These are phyloP conservation scores for Turdus rufiventris DNA, from an alignment of 2,113 vertebrate species.

Conservation along the genomic window DNA sequence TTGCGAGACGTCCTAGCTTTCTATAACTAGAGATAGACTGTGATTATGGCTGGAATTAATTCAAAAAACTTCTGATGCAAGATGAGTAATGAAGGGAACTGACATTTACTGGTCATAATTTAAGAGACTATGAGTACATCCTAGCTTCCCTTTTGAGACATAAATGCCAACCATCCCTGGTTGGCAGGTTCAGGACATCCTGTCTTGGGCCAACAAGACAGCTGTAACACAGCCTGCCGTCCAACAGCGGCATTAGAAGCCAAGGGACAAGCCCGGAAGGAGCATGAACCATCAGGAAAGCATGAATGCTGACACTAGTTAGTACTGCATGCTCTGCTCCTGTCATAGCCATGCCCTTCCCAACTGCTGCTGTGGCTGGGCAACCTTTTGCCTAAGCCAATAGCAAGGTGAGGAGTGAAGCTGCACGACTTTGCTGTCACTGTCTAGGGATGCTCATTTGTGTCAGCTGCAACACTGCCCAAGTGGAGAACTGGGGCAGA, in stretches of 20 bases:
- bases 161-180: not conserved
- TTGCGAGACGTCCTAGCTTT: constrained; percentile 39
- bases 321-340: not conserved
- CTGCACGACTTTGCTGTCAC: not conserved
- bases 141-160: not conserved
- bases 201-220: not conserved
- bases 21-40: constrained; percentile 68
- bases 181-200: not conserved
- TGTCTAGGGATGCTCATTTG: not conserved
- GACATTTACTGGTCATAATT: constrained; percentile 52
- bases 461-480: not conserved
- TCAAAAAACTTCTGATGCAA: constrained; percentile 60
- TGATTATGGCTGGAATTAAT: constrained; percentile 71
- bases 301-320: not conserved
- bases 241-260: not conserved
- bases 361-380: not conserved
- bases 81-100: constrained; percentile 61
- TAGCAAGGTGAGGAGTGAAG: not conserved
- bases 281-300: not conserved
- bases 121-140: constrained; percentile 18
- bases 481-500: not conserved
- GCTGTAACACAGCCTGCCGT: not conserved
- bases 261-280: not conserved
- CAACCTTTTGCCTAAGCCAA: not conserved
- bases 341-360: not conserved